Evolutionary conservation across 2,113 vertebrate genomes (phyloP).

Genomic region (Crotalus viridis): DNA sequence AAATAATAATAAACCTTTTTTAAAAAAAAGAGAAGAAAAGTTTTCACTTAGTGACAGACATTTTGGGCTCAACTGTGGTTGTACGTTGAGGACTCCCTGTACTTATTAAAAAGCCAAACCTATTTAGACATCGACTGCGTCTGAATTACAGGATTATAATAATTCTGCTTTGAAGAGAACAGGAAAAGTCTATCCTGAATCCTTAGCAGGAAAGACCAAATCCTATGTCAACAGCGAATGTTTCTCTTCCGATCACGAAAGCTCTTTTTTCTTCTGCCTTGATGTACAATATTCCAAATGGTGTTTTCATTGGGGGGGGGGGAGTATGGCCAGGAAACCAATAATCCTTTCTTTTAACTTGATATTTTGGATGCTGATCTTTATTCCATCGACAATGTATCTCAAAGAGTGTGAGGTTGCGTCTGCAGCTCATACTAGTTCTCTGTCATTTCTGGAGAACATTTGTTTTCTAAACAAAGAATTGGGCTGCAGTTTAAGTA

Average conservation of each 20-base stretch:
- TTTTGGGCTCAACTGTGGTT: no score
- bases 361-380: slow-evolving; percentile 83
- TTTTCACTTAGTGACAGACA: no score
- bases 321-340: slow-evolving; percentile 83
- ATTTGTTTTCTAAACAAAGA: slow-evolving; percentile 90
- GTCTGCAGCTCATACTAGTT: slow-evolving; percentile 77
- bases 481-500: slow-evolving; percentile 84
- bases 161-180: slow-evolving; percentile 13
- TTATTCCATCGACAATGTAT: slow-evolving; percentile 89
- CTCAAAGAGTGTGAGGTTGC: slow-evolving; percentile 81
- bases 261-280: slow-evolving; percentile 71
- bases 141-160: slow-evolving; percentile 24
- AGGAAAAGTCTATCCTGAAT: slow-evolving; percentile 66
- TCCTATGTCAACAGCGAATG: slow-evolving; percentile 74
- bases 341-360: slow-evolving; percentile 90
- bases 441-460: slow-evolving; percentile 77
- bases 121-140: slow-evolving; percentile 61
- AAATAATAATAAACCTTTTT: no score
- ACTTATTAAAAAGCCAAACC: slow-evolving; percentile 57
- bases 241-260: slow-evolving; percentile 73
- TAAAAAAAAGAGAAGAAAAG: no score
- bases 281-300: slow-evolving; percentile 74
- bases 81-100: no score
- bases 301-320: slow-evolving; percentile 83
- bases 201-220: slow-evolving; percentile 70